Base-by-base conservation (phyloP, 1,140 invertebrate species). In the Eulimnadia texana region DNA sequence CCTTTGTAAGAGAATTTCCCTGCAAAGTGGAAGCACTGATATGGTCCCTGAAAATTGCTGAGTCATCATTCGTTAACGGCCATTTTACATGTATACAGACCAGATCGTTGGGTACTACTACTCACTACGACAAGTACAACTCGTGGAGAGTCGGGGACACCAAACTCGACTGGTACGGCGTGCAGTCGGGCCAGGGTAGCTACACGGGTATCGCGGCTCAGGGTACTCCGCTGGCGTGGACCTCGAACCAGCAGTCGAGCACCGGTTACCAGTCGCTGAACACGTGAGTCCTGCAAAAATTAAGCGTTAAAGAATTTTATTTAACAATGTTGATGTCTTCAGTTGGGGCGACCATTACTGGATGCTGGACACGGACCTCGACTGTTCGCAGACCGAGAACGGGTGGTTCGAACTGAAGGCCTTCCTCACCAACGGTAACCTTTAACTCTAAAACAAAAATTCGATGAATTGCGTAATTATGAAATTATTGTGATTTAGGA, bases 351-450 rank as follows among this genome's bases (percentile, higher is more conserved):
- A 71, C 3, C 72, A 75, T 64, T 77, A 77, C 65, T 78, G 77
- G 77, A 69, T 78, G 59, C 64, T 74, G n/a, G 73, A 76, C 57
- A 60, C 77, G 0, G 66, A 72, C 22, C 76, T 78, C 74, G 74
- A 78, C 63, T 78, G 76, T 61, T 69, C 68, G 13, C 69, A 71
- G 61, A 73, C 74, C 3, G 68, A 74, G 42, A 66, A 70, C 29
- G 74, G 76, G 1, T 77, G 74, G 72, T 78, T 78, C 64, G 77
- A 78, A 61, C 10, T 78, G 6, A 77, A 78, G 56, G 72, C 70
- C 9, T 62, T 50, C 51, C 49, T 66, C 3, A 66, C 64, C 49
- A 66, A 69, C 47, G 47, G 33, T 42, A 62, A 50, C 11, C 51
- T 24, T 60, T 59, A 59, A 2, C 54, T 70, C 29, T 47, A 19